Base-by-base conservation (phyloP, 1,140 invertebrate species). In the Scaptomyza hsui region DNA sequence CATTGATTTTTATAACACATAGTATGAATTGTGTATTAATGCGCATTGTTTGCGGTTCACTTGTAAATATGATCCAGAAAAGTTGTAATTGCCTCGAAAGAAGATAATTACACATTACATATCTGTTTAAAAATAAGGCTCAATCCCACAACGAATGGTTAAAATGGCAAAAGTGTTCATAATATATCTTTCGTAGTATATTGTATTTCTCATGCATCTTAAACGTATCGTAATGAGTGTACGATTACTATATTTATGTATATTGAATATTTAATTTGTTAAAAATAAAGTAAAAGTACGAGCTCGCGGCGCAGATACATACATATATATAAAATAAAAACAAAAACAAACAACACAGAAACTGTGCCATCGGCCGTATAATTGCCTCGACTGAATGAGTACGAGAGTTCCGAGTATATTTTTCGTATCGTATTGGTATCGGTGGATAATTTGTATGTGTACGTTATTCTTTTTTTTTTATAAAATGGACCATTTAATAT, bases 401-500 rank as follows among this genome's bases (percentile, higher is more conserved):
- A 16, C n/a, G 18, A 21, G 21, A 42, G 21, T 64, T 51, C 10
- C 39, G 51, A 42, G 45, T 69, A 42, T 64, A 56, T 65, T 64
- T 71, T 56, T 65, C 51, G 51, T 29, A 9, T 29, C 26, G 41
- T 70, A 70, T 74, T 47, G 24, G 42, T 72, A 71, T 88, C 82
- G 82, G 82, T 88, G 82, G 82, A 89, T 88, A 82, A 75, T 76
- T 75, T 82, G 78, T 82, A 52, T 82, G 78, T 68, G 62, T 61
- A 45, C 37, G 44, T 69, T 61, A 5, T 48, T n/a, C n/a, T 42
- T 24, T 26, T 24, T 78, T 21, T 21, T 1, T 69, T 53, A 70
- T 78, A 82, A 88, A 88, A 88, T 88, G 82, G 82, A 88, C 82
- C 83, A 82, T 88, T 88, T 76, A 78, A 81, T 78, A 78, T 81